Conservation (phyloP, 1,140 invertebrate genomes). For the Wiebesia pumilae region DNA sequence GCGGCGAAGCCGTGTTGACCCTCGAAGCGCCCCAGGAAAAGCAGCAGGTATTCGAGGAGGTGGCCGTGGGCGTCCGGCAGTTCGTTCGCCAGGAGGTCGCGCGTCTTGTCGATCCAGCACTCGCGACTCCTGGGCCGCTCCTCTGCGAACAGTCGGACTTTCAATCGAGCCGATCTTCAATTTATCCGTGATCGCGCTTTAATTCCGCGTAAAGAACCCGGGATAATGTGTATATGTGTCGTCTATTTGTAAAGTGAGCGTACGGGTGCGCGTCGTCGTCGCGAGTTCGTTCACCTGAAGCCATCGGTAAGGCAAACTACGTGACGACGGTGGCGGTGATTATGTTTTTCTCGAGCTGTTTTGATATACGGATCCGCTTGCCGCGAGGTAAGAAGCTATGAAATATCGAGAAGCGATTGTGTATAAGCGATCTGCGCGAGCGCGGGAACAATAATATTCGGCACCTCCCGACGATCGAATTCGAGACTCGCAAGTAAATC, state of each 20-base stretch:
- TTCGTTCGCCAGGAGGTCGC: conserved; percentile 64
- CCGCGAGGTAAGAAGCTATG: no score
- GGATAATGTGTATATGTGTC: no score
- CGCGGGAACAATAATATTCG: background rate
- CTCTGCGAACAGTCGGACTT: conserved; percentile 55
- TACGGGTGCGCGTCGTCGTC: no score
- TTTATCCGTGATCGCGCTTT: no score
- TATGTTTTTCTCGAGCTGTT: background rate
- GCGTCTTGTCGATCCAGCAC: conserved; percentile 68
- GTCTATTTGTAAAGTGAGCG: background rate
- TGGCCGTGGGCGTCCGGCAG: conserved; percentile 69
- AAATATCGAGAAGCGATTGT: background rate
- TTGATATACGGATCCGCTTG: background rate
- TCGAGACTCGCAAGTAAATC: no score
- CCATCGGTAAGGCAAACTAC: no score
- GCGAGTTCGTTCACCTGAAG: background rate
- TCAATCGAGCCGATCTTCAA: no score
- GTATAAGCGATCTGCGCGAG: no score
- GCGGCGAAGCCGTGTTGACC: conserved; percentile 67
- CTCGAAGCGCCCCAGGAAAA: conserved; percentile 73
- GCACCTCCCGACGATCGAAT: background rate
- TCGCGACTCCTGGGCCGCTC: conserved; percentile 65
- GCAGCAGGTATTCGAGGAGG: conserved; percentile 71
- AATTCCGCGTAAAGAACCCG: no score
- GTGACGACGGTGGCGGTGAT: background rate